Evolutionary conservation across 2,797 vertebrate genomes (phyloP), one percentile per base, ranked within the genome.

Genomic region (Carduelis carduelis): DNA sequence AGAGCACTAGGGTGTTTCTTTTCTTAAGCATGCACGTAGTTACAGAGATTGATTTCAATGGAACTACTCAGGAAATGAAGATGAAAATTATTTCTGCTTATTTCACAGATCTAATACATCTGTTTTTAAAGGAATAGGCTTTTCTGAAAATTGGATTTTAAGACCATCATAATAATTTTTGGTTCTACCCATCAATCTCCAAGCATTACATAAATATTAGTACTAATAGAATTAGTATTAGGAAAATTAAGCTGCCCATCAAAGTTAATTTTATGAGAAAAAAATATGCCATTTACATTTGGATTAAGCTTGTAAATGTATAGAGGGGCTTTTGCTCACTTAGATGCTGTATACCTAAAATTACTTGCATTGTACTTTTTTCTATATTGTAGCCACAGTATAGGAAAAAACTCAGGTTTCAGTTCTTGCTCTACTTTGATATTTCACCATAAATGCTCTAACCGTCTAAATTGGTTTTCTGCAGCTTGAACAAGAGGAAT

Each of bases 101-200:
- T 89, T 94, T 95, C 49, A 74, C 44, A 87, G 57, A 70, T 37
- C 14, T 87, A 93, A 85, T 64, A 76, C n/a, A 77, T 92, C 41
- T 57, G 27, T 72, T 84, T 90, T 95, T 49, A 53, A n/a, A 90
- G 56, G 63, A 89, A 64, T 6, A 55, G 22, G 9, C 34, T 87
- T 93, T 93, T 80, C 49, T 92, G 61, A 85, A 96, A 71, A 87
- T 69, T 93, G 44, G 8, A 77, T 84, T 90, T 84, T 90, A 92
- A 81, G 53, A 83, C n/a, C 23, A 66, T 28, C 39, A 32, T 57
- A 83, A 80, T 83, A 56, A 41, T 71, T 91, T 80, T 91, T 68
- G 5, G 14, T 90, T 87, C 46, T 63, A 47, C 30, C n/a, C 9
- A 32, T 59, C 8, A 32, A 84, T 86, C 46, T 60, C 49, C 71